Evolutionary conservation across 1,140 invertebrate species (phyloP).

Genomic region (Drusus annulatus): DNA sequence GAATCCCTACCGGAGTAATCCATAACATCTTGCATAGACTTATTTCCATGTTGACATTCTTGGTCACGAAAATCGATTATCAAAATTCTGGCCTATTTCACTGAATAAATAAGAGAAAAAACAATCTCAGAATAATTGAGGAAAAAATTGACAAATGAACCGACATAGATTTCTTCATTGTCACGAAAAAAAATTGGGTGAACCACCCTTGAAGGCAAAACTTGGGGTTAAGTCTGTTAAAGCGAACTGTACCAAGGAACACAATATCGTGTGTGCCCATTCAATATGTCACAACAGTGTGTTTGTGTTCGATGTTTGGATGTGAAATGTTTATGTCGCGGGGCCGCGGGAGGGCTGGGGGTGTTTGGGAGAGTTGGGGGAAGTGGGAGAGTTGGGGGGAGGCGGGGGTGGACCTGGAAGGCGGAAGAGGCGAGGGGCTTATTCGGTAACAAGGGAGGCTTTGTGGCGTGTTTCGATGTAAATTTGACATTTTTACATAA

Average conservation of each 20-base stretch:
- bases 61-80: too few relatives aligned
- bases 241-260: constrained; percentile 34
- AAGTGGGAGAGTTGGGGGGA: not conserved
- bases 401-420: not conserved
- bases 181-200: not conserved
- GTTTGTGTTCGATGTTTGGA: constrained; percentile 59
- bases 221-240: constrained; percentile 30
- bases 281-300: constrained; percentile 57
- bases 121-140: too few relatives aligned
- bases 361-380: constrained; percentile 1
- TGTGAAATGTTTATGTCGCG: constrained; percentile 52
- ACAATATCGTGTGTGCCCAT: constrained; percentile 48
- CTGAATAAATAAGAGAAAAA: too few relatives aligned
- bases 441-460: constrained; percentile 56
- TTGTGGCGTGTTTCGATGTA: constrained; percentile 55
- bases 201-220: constrained; percentile 27
- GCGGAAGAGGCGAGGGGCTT: constrained; percentile 21
- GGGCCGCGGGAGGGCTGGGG: not conserved
- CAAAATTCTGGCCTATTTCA: too few relatives aligned
- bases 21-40: too few relatives aligned
- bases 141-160: too few relatives aligned
- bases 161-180: too few relatives aligned
- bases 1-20: too few relatives aligned
- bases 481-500: constrained; percentile 58
- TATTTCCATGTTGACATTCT: too few relatives aligned